These are phyloP conservation scores for Pelochelys cantorii DNA, from an alignment of 2,797 vertebrate genomes.

Conservation along the genomic window DNA sequence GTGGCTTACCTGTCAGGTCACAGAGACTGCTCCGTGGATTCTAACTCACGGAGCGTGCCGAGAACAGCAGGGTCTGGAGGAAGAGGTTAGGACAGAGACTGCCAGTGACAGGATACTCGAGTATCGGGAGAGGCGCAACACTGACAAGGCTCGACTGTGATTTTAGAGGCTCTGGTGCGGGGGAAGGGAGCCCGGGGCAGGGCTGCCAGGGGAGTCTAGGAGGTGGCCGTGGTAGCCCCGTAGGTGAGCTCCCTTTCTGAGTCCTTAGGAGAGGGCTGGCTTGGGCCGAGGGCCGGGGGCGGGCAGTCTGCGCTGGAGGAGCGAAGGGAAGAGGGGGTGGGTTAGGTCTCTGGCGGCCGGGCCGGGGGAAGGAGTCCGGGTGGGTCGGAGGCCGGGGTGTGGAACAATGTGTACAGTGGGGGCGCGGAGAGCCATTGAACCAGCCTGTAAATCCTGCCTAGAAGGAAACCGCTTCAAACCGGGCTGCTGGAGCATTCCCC, in stretches of 20 bases:
- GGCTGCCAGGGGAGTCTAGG: neutral
- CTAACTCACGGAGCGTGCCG: neutral
- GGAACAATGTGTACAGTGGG: no score
- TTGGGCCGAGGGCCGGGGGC: no score
- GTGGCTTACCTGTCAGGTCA: neutral
- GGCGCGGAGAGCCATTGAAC: no score
- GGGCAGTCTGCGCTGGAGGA: no score
- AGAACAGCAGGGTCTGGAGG: neutral
- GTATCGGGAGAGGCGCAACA: neutral
- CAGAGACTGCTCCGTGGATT: no score
- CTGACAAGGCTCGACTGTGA: neutral
- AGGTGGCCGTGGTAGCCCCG: neutral
- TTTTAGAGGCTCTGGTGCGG: neutral
- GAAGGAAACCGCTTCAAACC: no score
- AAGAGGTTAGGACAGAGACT: neutral
- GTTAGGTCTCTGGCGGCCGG: neutral
- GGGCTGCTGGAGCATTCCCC: no score
- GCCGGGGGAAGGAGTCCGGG: neutral
- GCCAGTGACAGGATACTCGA: neutral
- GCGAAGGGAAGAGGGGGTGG: neutral
- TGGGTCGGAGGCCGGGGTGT: neutral
- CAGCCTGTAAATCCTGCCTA: no score
- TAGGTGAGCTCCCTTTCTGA: no score
- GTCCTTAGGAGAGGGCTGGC: no score
- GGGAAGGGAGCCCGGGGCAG: neutral